Evolutionary conservation across 2,888 invertebrate genomes (phyloP), one percentile per base, ranked within the genome.

Genomic region (Sesamia inferens): DNA sequence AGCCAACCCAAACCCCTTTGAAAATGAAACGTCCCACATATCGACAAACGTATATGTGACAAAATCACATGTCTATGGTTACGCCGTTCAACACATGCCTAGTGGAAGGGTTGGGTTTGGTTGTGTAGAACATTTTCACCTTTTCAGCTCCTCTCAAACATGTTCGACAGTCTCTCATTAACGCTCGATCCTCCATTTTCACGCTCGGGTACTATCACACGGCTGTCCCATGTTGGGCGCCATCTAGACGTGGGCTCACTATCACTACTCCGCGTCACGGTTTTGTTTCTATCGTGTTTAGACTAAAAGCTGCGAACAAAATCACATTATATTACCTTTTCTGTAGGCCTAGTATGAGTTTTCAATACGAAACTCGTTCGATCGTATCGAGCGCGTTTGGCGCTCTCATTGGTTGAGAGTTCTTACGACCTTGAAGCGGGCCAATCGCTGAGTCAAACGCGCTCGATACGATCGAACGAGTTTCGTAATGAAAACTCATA

Each of bases 261-360:
- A 44, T 47, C 61, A 82, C 55, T 62, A 61, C 55, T 66, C 57
- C 59, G 66, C 72, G 76, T 57, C 64, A 79, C 68, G 72, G 75
- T 82, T 78, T 84, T 75, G 68, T 76, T 77, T 83, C 70, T 84
- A 75, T 78, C 74, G 73, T 55, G 70, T 73, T 79, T 79, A 78
- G 79, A 82, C 85, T 86, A 85, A 83, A 83, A 75, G 87, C 85
- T 86, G 85, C 83, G 68, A 78, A 85, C 87, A 79, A 77, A 83
- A 86, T 87, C 87, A 87, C 83, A 84, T 85, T 86, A 78, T 85
- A 84, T 76, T 71, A 69, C 63, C 71, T 83, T 76, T 80, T 54
- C 57, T 78, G n/a, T n/a, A n/a, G n/a, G n/a, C n/a, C n/a, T n/a
- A n/a, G n/a, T n/a, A n/a, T n/a, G n/a, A n/a, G n/a, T n/a, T n/a